phyloP scores from a whole-genome alignment of 2,888 invertebrate species.

The Catocala sponsa region DNA sequence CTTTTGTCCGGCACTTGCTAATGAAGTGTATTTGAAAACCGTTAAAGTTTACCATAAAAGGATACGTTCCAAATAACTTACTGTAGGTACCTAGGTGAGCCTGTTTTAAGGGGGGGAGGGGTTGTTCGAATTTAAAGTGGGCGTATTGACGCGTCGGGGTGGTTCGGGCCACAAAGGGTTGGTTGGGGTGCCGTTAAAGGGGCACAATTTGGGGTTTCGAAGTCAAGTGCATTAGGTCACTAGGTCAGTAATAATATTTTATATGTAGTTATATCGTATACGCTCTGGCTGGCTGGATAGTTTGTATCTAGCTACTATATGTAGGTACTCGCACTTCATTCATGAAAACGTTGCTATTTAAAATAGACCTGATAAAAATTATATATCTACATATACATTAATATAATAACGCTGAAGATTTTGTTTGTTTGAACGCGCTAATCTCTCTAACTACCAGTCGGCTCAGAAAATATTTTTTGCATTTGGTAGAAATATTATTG shows the following conservation, averaged over 20 bases:
- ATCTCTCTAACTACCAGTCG: too few species aligned
- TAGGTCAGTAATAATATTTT: conserved; percentile 72
- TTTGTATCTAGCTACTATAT: too few species aligned
- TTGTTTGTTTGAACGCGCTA: too few species aligned
- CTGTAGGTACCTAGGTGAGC: conserved; percentile 6
- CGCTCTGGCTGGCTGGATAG: background rate
- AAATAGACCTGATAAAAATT: too few species aligned
- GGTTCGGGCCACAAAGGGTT: conserved; percentile 5
- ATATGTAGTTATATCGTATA: conserved; percentile 6
- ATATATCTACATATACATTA: too few species aligned
- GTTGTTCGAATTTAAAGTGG: conserved; percentile 20
- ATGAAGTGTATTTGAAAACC: conserved; percentile 26
- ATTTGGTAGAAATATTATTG: too few species aligned
- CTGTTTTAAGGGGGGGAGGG: background rate
- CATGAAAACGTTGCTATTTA: too few species aligned
- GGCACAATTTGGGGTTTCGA: conserved; percentile 65
- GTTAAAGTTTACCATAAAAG: conserved; percentile 39
- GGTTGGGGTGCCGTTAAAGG: conserved; percentile 40
- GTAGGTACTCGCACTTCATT: too few species aligned
- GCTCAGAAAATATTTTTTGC: too few species aligned
- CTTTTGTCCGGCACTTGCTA: conserved; percentile 6
- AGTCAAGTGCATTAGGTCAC: conserved; percentile 86
- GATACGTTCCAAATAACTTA: conserved; percentile 1
- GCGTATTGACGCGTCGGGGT: conserved; percentile 3
- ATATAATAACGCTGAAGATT: too few species aligned